A percentile compares a stretch with the other conserved stretches of the same genome.
Evolutionary conservation across 37 sponge, comb jelly and placozoan species (phyloP).

Genomic region (Amphimedon queenslandica): DNA sequence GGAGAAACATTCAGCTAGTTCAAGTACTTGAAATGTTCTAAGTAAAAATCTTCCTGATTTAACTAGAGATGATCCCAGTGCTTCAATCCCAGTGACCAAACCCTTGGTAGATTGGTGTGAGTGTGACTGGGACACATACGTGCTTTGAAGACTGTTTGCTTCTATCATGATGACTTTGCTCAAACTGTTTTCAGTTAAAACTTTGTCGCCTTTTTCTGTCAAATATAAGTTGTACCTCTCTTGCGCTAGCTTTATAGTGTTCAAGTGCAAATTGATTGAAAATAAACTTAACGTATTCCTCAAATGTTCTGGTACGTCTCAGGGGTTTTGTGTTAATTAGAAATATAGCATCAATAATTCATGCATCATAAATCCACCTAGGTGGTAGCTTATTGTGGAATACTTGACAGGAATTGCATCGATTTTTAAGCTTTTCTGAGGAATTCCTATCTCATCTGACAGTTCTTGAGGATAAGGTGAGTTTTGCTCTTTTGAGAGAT

Average conservation of each 20-base stretch:
- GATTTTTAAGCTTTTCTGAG: not conserved
- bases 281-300: slow-evolving; percentile 19
- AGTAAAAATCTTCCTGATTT: not conserved
- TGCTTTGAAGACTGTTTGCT: too few relatives aligned
- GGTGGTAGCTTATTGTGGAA: too few relatives aligned
- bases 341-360: too few relatives aligned
- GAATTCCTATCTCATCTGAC: too few relatives aligned
- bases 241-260: slow-evolving; percentile 10
- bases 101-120: not conserved
- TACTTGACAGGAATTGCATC: too few relatives aligned
- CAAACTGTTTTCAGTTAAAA: slow-evolving; percentile 27
- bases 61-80: not conserved
- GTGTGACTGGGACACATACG: not conserved
- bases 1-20: not conserved
- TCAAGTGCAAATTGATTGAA: not conserved
- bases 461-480: not conserved
- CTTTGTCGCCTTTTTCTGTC: not conserved
- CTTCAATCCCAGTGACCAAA: not conserved
- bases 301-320: not conserved
- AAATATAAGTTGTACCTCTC: too few relatives aligned
- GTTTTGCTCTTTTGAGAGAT: too few relatives aligned
- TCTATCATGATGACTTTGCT: not conserved
- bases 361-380: slow-evolving; percentile 12
- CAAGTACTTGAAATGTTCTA: too few relatives aligned
- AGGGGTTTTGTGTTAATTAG: slow-evolving; percentile 29